Evolutionary conservation across 2,113 vertebrate genomes (phyloP).

Genomic region (Cyphotilapia sp.): DNA sequence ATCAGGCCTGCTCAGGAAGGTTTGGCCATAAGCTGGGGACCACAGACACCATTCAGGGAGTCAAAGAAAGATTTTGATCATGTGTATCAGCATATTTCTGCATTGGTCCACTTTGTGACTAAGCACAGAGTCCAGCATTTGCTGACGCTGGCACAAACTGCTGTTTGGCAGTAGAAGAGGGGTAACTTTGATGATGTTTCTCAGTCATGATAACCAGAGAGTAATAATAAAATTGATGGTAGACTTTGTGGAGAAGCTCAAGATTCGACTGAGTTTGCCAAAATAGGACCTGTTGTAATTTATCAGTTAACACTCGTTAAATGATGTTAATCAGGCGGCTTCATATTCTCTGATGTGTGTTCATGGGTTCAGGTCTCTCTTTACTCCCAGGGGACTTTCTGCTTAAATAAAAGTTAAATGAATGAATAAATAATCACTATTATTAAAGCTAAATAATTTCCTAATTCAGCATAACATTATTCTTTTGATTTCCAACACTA

Average conservation of each 20-base stretch:
- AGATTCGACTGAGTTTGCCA: background rate
- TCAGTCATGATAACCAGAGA: background rate
- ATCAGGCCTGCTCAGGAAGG: background rate
- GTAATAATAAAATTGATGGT: background rate
- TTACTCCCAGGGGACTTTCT: background rate
- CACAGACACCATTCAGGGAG: background rate
- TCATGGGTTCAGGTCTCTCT: background rate
- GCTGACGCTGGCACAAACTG: background rate
- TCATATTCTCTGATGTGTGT: background rate
- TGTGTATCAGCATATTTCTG: background rate
- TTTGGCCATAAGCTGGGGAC: background rate
- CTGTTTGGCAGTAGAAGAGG: background rate
- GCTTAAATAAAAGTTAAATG: background rate
- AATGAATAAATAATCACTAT: background rate
- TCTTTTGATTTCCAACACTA: background rate
- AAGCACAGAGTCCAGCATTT: background rate
- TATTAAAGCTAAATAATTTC: background rate
- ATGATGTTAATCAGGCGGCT: background rate
- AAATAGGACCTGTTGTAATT: background rate
- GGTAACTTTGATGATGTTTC: background rate
- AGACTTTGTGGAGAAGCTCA: background rate
- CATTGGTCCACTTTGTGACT: background rate
- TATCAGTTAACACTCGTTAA: background rate
- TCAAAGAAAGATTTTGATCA: fast-evolving
- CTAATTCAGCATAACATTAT: background rate